Evolutionary conservation across 2,113 vertebrate species (phyloP), one percentile per base, ranked within the genome.

Genomic region (Heliornis fulica): DNA sequence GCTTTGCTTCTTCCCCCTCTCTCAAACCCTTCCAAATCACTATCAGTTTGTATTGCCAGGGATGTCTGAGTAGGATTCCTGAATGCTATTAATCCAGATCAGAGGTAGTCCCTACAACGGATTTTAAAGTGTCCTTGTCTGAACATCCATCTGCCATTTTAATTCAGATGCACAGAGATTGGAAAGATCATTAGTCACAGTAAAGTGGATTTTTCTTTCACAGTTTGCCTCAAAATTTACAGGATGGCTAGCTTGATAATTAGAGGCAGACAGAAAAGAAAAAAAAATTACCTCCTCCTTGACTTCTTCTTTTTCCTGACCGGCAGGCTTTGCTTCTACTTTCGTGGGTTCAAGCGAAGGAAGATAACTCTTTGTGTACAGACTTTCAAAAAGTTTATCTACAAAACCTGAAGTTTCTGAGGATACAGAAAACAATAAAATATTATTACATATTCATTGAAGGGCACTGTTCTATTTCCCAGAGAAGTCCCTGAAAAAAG

Each of bases 391-490:
- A 60, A 99, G 99, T 97, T 99, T 99, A 98, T 99, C 99, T 79
- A 99, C 99, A 98, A 99, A 99, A 82, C 98, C 99, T 77, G 98
- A 98, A 45, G 99, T 99, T 98, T 99, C 99, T 99, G 97, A 78
- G 90, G 95, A 80, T n/a, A 94, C 7, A 97, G 94, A 80, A 91
- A 59, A 94, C 54, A 95, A 83, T 56, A 77, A 84, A 87, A 85
- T 11, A 95, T 36, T 9, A 68, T 90, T 61, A 94, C 5, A 23
- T 4, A 23, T 1, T 8, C 34, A 56, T 36, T 77, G 26, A 51
- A 69, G 19, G 23, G 17, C 60, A 64, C 1, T 4, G 10, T n/a
- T 43, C 11, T 34, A 54, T 71, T 80, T 41, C 74, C 26, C 43
- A 94, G 29, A 78, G 15, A 57, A 63, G n/a, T 25, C 23, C 16